Percentiles rank a stretch among this genome's conserved stretches.
These are phyloP conservation scores for Empidonax traillii DNA, from an alignment of 2,113 vertebrate genomes.

Conservation along the genomic window DNA sequence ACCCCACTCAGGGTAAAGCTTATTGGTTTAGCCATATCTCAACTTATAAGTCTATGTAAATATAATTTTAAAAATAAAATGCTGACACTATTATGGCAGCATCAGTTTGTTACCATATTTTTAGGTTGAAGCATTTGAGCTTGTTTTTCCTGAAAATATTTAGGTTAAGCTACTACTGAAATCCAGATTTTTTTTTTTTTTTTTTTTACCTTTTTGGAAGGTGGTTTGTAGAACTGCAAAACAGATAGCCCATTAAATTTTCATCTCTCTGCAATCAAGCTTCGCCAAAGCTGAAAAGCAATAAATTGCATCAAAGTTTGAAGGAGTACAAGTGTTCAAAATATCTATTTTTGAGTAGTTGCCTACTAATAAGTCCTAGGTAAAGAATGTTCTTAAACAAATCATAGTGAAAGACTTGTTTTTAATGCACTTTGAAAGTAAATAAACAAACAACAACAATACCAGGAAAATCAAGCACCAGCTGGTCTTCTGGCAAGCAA, in stretches of 20 bases:
- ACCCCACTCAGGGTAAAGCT: neutral
- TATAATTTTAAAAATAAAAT: conserved; percentile 3
- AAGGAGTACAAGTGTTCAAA: neutral
- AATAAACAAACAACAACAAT: neutral
- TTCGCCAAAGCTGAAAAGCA: neutral
- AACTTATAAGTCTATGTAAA: conserved; percentile 21
- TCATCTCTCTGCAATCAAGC: neutral
- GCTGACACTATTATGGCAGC: conserved; percentile 3
- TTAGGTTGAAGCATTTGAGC: conserved; percentile 2
- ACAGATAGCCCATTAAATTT: neutral
- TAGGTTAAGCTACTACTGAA: neutral
- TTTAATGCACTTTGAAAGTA: neutral
- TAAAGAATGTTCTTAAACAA: neutral
- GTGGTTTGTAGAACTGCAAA: neutral
- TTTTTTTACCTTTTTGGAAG: neutral
- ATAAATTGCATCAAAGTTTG: neutral
- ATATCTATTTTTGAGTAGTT: neutral
- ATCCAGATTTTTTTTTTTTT: neutral
- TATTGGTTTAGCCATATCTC: conserved; percentile 39
- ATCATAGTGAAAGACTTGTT: neutral
- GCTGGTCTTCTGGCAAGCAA: conserved; percentile 53
- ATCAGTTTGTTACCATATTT: conserved; percentile 23
- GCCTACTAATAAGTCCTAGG: neutral
- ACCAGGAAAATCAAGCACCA: neutral
- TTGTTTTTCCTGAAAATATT: neutral